Percentiles rank a stretch among this genome's conserved stretches.
Evolutionary conservation across 2,888 invertebrate genomes (phyloP).

Genomic region (Tenthredo scrophulariae): DNA sequence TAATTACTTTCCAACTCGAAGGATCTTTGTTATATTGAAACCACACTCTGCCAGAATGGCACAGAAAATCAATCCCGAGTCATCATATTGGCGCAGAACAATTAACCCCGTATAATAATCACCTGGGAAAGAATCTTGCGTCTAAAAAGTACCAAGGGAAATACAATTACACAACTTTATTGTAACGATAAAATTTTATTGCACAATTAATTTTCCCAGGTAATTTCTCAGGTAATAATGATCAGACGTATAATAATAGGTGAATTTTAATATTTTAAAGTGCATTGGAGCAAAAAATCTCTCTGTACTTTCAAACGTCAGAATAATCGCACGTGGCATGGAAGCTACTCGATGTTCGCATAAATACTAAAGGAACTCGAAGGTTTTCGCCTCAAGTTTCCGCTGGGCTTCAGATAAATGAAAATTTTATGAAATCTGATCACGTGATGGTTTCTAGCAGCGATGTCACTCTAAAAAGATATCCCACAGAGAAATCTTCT

Average conservation of each 20-base stretch:
- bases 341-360: not conserved
- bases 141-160: not conserved
- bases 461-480: constrained; percentile 21
- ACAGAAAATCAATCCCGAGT: not conserved
- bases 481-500: constrained; percentile 9
- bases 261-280: not conserved
- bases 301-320: not conserved
- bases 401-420: constrained; percentile 10
- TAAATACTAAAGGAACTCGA: constrained; percentile 8
- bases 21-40: not conserved
- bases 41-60: not conserved
- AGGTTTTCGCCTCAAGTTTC: constrained; percentile 7
- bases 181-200: not conserved
- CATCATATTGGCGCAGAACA: not conserved
- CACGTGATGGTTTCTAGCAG: constrained; percentile 12
- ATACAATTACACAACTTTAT: not conserved
- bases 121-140: not conserved
- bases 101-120: not conserved
- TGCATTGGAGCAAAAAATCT: not conserved
- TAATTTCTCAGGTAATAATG: not conserved
- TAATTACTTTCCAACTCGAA: not conserved
- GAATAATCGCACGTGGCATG: not conserved
- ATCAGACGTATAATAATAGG: not conserved
- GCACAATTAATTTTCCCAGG: not conserved
- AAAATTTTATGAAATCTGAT: constrained; percentile 34